Evolutionary conservation across 2,888 invertebrate species (phyloP).

Genomic region (Sinohyriopsis cumingii): DNA sequence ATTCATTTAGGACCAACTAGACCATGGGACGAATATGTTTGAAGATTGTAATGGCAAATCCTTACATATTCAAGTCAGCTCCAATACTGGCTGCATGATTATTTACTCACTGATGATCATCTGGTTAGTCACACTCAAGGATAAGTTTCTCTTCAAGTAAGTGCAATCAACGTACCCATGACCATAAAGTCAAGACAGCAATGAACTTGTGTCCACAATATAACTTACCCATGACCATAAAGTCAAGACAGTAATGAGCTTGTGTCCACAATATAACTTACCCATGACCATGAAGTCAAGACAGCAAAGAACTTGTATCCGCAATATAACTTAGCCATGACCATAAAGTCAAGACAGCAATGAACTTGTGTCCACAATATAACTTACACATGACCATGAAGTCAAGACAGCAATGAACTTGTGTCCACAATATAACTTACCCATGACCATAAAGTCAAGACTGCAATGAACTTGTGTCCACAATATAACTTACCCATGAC

Average conservation of each 20-base stretch:
- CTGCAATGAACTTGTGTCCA: too few species aligned
- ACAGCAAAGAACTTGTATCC: constrained; percentile 64
- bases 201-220: constrained; percentile 60
- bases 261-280: constrained; percentile 70
- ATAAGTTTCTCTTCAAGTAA: neutral
- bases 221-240: constrained; percentile 56
- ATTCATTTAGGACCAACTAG: too few species aligned
- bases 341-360: constrained; percentile 92
- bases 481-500: constrained; percentile 84
- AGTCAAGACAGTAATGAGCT: too few species aligned
- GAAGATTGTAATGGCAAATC: too few species aligned
- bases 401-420: constrained; percentile 80
- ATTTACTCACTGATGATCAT: neutral
- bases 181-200: constrained; percentile 83
- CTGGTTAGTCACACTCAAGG: neutral
- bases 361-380: constrained; percentile 72
- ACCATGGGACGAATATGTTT: too few species aligned
- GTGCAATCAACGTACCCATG: neutral
- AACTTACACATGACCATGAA: constrained; percentile 95
- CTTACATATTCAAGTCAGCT: too few species aligned
- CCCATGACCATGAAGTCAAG: constrained; percentile 99
- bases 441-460: too few species aligned
- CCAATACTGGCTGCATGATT: too few species aligned
- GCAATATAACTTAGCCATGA: constrained; percentile 82
- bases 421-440: constrained; percentile 69